A percentile compares a stretch with the other conserved stretches of the same genome.
Conservation (phyloP, 92 coral and sea anemone species). For the Epizoanthus stellaris region DNA sequence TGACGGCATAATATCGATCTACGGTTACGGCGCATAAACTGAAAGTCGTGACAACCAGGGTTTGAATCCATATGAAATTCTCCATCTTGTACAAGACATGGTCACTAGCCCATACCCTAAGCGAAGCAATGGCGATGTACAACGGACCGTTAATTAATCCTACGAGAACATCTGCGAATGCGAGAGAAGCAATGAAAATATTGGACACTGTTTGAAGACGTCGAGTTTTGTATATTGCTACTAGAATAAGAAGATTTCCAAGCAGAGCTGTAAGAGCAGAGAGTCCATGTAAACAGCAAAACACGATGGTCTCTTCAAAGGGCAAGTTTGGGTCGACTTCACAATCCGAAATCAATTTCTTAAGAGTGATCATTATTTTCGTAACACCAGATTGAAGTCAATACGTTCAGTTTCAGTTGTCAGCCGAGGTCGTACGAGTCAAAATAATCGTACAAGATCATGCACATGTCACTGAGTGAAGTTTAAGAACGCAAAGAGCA, state of each 20-base stretch:
- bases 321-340: constrained; percentile 55
- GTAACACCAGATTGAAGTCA: too few species aligned
- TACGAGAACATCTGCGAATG: constrained; percentile 54
- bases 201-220: constrained; percentile 50
- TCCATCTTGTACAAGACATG: constrained; percentile 50
- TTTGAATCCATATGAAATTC: constrained; percentile 60
- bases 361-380: background rate
- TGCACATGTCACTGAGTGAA: too few species aligned
- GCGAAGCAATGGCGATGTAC: constrained; percentile 45
- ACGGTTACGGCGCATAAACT: constrained; percentile 52
- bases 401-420: too few species aligned
- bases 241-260: constrained; percentile 48
- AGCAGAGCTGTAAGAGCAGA: constrained; percentile 29
- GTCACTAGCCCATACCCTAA: constrained; percentile 29
- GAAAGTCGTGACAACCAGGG: constrained; percentile 45
- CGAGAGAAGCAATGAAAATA: constrained; percentile 55
- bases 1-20: constrained; percentile 53
- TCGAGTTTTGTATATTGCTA: constrained; percentile 34
- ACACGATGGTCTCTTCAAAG: constrained; percentile 29
- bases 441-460: too few species aligned
- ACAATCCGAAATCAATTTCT: constrained; percentile 11
- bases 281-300: constrained; percentile 32
- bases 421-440: too few species aligned
- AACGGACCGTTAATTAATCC: constrained; percentile 47
- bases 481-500: too few species aligned